phyloP scores from a whole-genome alignment of 2,113 vertebrate species.

The Varanus komodoensis region DNA sequence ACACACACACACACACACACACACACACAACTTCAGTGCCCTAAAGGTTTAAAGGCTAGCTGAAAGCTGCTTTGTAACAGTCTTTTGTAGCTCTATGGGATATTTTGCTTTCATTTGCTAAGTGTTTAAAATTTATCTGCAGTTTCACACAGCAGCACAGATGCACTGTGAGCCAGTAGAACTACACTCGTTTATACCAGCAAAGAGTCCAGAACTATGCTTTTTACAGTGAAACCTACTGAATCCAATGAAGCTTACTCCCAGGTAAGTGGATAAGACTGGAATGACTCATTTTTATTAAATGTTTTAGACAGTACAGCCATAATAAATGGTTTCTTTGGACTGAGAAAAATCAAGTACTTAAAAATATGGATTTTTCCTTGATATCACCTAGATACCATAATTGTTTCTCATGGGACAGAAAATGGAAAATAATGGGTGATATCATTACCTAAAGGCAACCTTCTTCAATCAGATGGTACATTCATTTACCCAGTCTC shows the following conservation, averaged over 20 bases:
- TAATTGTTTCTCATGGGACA: background rate
- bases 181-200: background rate
- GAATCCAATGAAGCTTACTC: background rate
- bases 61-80: slow-evolving; percentile 51
- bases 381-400: background rate
- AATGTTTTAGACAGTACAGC: slow-evolving; percentile 15
- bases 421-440: background rate
- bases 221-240: slow-evolving; percentile 20
- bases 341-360: slow-evolving; percentile 2
- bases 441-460: background rate
- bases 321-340: slow-evolving; percentile 23
- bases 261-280: background rate
- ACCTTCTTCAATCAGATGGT: background rate
- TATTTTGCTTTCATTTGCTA: slow-evolving; percentile 47
- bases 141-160: background rate
- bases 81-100: slow-evolving; percentile 50
- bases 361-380: slow-evolving; percentile 10
- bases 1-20: background rate
- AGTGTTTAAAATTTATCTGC: background rate
- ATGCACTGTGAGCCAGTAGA: background rate
- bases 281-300: slow-evolving; percentile 27
- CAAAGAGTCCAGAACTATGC: background rate
- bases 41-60: slow-evolving; percentile 27
- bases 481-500: background rate
- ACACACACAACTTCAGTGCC: slow-evolving; percentile 26